These are phyloP conservation scores for Carassius gibelio DNA, from an alignment of 2,113 vertebrate genomes.

Conservation along the genomic window DNA sequence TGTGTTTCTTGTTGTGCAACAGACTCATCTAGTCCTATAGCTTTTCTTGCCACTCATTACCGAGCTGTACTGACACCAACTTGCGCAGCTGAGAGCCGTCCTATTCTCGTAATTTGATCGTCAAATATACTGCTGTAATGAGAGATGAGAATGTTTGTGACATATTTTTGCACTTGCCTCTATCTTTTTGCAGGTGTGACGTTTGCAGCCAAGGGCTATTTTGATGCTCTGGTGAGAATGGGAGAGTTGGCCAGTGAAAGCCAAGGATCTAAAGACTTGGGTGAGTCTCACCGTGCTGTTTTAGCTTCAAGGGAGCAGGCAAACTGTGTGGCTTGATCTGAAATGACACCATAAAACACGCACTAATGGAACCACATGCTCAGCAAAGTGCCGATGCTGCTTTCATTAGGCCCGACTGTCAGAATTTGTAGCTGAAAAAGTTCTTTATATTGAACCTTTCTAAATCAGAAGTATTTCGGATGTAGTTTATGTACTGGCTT, in stretches of 20 bases:
- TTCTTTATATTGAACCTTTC: constrained; percentile 45
- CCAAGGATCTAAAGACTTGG: constrained; percentile 96
- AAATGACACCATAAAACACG: constrained; percentile 7
- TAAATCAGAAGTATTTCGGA: constrained; percentile 23
- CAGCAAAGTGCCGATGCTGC: not conserved
- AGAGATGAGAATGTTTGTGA: constrained; percentile 7
- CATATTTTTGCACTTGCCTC: not conserved
- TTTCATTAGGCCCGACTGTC: constrained; percentile 11
- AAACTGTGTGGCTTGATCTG: constrained; percentile 17
- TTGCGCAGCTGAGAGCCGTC: constrained; percentile 1
- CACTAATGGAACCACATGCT: not conserved
- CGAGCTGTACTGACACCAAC: constrained; percentile 13
- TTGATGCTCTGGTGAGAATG: constrained; percentile 99
- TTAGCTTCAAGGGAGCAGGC: not conserved
- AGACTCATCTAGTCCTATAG: not conserved
- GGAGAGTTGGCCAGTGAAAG: constrained; percentile 97
- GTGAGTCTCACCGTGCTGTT: constrained; percentile 75
- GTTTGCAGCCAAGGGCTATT: constrained; percentile 97
- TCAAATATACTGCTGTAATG: constrained; percentile 2
- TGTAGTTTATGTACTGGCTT: constrained; percentile 18
- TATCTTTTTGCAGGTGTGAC: constrained; percentile 83
- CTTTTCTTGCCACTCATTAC: constrained; percentile 25
- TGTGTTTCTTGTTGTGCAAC: constrained; percentile 25
- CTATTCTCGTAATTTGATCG: constrained; percentile 10
- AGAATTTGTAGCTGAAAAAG: constrained; percentile 43